These are phyloP conservation scores for Caerostris darwini DNA, from an alignment of 1,140 invertebrate species.

Conservation along the genomic window DNA sequence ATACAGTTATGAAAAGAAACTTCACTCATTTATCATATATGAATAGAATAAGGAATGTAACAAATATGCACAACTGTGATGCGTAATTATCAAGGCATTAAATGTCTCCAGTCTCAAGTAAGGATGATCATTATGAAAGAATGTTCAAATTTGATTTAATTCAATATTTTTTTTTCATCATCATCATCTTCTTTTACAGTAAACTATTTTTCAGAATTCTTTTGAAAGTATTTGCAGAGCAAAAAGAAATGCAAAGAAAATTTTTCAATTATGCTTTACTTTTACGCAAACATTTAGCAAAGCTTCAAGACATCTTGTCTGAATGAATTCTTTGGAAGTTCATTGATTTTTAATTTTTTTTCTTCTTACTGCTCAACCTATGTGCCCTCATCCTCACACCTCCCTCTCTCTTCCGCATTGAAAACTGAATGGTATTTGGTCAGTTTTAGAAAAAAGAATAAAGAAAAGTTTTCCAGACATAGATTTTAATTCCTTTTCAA, in stretches of 20 bases:
- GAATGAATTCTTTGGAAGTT: slow-evolving; percentile 6
- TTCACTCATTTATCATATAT: neutral
- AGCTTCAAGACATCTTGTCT: slow-evolving; percentile 38
- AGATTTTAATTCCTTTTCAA: slow-evolving; percentile 6
- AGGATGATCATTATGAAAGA: slow-evolving; percentile 14
- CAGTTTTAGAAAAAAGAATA: neutral
- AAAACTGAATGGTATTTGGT: neutral
- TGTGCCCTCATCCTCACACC: neutral
- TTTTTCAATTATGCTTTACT: slow-evolving; percentile 61
- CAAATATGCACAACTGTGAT: neutral
- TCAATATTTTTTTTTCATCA: neutral
- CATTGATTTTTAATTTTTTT: slow-evolving; percentile 27
- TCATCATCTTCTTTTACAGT: too few relatives aligned
- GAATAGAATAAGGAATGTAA: neutral
- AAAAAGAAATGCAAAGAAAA: slow-evolving; percentile 8
- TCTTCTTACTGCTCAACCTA: too few relatives aligned
- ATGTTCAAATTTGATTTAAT: neutral
- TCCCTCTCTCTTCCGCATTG: neutral
- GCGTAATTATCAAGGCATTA: neutral
- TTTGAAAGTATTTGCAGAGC: neutral
- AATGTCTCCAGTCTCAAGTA: neutral
- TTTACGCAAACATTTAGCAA: slow-evolving; percentile 41
- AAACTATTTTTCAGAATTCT: neutral
- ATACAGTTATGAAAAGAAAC: neutral
- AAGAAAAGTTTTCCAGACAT: neutral